phyloP scores from a whole-genome alignment of 2,113 vertebrate species.

The Cynopterus brachyotis region DNA sequence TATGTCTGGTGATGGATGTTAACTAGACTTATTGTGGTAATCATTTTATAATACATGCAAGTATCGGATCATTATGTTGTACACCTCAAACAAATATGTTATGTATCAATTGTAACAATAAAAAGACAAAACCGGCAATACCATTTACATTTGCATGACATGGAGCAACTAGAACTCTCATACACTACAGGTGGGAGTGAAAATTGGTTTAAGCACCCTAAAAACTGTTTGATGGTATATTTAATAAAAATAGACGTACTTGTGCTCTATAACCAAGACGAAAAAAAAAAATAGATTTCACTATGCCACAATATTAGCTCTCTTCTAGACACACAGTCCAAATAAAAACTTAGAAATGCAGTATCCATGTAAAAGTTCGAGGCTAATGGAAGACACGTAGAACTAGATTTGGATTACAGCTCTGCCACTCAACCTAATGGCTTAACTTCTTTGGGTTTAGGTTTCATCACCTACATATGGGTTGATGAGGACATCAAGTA shows the following conservation, averaged over 20 bases:
- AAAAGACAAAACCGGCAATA: neutral
- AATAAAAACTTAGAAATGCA: neutral
- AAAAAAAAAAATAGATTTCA: neutral
- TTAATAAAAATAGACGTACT: neutral
- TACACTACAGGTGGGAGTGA: neutral
- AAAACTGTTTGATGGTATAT: neutral
- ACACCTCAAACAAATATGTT: neutral
- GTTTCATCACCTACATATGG: neutral
- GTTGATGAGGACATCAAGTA: neutral
- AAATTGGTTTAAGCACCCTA: neutral
- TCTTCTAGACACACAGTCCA: neutral
- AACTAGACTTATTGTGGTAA: neutral
- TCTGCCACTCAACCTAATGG: neutral
- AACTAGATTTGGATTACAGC: neutral
- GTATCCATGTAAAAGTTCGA: neutral
- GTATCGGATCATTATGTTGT: neutral
- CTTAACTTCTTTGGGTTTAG: neutral
- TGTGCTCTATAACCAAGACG: neutral
- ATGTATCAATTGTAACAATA: neutral
- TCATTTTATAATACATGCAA: neutral
- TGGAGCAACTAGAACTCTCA: neutral
- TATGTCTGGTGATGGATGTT: neutral
- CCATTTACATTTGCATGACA: neutral
- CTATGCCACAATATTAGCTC: neutral
- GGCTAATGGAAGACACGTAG: neutral